Evolutionary conservation across 30 jellyfish, hydroid and myxozoan genomes (phyloP), one percentile per base, ranked within the genome.

Genomic region (Catostylus mosaicus): DNA sequence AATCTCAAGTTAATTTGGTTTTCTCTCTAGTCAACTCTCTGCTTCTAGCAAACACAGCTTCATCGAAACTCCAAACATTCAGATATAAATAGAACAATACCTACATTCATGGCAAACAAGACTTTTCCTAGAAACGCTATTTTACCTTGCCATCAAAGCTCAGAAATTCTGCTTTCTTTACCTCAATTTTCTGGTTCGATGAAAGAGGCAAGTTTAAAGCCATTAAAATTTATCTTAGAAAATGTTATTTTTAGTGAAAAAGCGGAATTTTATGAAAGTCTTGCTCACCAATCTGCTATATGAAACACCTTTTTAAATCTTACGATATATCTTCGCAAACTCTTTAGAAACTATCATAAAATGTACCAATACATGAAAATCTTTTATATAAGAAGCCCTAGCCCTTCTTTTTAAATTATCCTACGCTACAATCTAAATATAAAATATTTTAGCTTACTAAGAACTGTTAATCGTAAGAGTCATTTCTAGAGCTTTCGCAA

Each of bases 401-500:
- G 14, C 5, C 24, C 20, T 8, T 50, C 20, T 3, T 18, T 50
- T n/a, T n/a, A n/a, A n/a, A n/a, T n/a, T n/a, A n/a, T 50, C 24
- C 63, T 4, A 18, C 2, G 20, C 0, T 3, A 29, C 11, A 8
- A 0, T 30, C 38, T 22, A 26, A 0, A 65, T 65, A 16, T 4
- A 30, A 16, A 1, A 36, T 7, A 65, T 19, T 2, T 2, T 33
- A 3, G 2, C 14, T 12, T 6, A 33, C 45, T 52, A 51, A 71
- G 45, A 30, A 32, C 66, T 29, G 30, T 37, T 18, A 5, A 62
- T 77, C 23, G 80, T 59, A 1, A 82, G 5, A 2, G 87, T 71
- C 93, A 61, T 59, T 60, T 83, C 93, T 18, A 86, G n/a, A 0
- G 82, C 82, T 45, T 52, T 54, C 10, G 91, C 77, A 7, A 89